Evolutionary conservation across 2,797 vertebrate species (phyloP), one percentile per base, ranked within the genome.

Genomic region (Sebastiscus tertius): DNA sequence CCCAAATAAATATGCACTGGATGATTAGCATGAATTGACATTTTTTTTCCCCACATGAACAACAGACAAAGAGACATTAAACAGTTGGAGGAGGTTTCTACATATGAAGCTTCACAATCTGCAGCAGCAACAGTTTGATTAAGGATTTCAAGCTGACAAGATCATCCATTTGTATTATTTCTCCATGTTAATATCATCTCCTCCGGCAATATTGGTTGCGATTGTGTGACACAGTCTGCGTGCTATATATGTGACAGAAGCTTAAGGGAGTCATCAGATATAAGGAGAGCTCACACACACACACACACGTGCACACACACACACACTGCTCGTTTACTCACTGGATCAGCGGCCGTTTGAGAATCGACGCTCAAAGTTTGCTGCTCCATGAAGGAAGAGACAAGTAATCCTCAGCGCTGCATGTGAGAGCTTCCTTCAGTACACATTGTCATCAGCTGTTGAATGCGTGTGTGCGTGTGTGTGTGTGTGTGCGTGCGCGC

Each of bases 301-400:
- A 78, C 56, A 79, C 67, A 61, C 67, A 61, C 49, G 54, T 3
- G 67, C 61, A 64, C 77, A 70, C 59, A 72, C 24, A 75, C 36
- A 77, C 27, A 85, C n/a, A n/a, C n/a, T n/a, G 72, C 77, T 78
- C 13, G 20, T 80, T 36, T 89, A 94, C 94, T 94, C 84, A 94
- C 92, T 80, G 87, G 86, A 89, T 90, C 84, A 18, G 84, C 46
- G 3, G 92, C 84, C 59, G 91, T 90, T 80, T 94, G 92, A 83
- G 93, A 90, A 85, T 93, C 91, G 92, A 89, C 89, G 65, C 90
- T 94, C 84, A 95, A 95, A 94, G 91, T 94, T 94, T 94, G 91
- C 88, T 93, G 93, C 94, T 96, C 96, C 96, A 96, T 96, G 91
- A 92, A 94, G 86, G 85, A 87, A 92, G 84, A 81, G 70, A 87